Conservation (phyloP, 2,888 invertebrate genomes). For the Chesias legatella region DNA sequence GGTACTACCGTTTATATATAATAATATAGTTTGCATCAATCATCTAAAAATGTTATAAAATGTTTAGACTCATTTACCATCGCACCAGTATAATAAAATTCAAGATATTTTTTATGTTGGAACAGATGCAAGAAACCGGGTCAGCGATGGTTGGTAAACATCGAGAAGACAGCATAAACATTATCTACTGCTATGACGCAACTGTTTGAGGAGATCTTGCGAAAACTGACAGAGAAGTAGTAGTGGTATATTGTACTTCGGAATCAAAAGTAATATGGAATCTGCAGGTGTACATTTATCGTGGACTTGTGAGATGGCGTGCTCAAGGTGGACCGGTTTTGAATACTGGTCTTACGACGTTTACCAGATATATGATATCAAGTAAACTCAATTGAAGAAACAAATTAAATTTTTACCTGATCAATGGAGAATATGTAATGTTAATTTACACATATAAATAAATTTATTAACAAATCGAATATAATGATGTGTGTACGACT, state of each 20-base stretch:
- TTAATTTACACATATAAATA: not conserved
- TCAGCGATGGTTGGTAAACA: conserved; percentile 64
- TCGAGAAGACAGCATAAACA: conserved; percentile 62
- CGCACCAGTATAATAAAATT: conserved; percentile 45
- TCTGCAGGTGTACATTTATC: conserved; percentile 50
- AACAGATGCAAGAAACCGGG: conserved; percentile 66
- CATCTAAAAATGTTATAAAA: conserved; percentile 31
- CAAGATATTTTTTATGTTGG: conserved; percentile 43
- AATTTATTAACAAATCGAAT: not conserved
- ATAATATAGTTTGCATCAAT: conserved; percentile 28
- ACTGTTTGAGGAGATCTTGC: conserved; percentile 54
- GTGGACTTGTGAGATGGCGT: conserved; percentile 47
- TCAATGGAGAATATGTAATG: not conserved
- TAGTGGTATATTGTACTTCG: conserved; percentile 36
- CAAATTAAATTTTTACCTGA: conserved; percentile 7
- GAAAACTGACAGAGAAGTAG: conserved; percentile 48
- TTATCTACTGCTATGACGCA: conserved; percentile 59
- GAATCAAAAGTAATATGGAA: conserved; percentile 54
- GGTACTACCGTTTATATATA: too few species aligned
- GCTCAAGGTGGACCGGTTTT: conserved; percentile 65
- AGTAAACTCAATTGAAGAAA: conserved; percentile 25
- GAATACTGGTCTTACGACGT: conserved; percentile 46
- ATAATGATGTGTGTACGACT: not conserved
- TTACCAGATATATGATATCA: conserved; percentile 39
- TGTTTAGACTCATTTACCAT: conserved; percentile 31